Evolutionary conservation across 1,140 invertebrate genomes (phyloP), one percentile per base, ranked within the genome.

Genomic region (Apis cerana): DNA sequence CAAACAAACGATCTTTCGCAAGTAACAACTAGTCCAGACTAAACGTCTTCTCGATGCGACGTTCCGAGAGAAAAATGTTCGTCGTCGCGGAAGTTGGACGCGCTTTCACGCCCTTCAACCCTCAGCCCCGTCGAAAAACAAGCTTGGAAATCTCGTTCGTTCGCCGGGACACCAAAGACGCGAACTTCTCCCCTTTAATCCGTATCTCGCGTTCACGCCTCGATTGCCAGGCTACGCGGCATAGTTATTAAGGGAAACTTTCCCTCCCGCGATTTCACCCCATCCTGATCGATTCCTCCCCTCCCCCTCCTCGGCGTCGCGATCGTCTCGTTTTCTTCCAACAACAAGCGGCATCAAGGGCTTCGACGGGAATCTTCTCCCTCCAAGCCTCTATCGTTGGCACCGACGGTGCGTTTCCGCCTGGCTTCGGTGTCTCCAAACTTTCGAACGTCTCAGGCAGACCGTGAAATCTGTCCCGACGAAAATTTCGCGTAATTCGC

Each of bases 191-290:
- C 89, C 85, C 89, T 90, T 90, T 90, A 90, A 90, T 90, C 87
- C 89, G 89, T 90, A 90, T 90, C 89, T 90, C 87, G 87, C 89
- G 89, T 90, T 90, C 84, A 90, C 87, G 89, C 89, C 83, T 89
- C 87, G 89, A 90, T 89, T 85, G 85, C 84, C 84, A 71, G 67
- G 87, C 80, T 81, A 84, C 84, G 83, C 89, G 89, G 87, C 84
- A 90, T 90, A 90, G 87, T 90, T 90, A 90, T 90, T 90, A 90
- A 89, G 85, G 86, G 85, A 90, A 90, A 90, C 87, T 90, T 90
- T 90, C 84, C 84, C 85, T 19, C 33, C 83, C 79, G 61, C 75
- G 83, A 83, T 81, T 68, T 65, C 68, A 15, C 17, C 10, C 54
- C 56, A 23, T 15, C 23, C 54, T 56, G 68, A 17, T 27, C 58